A percentile compares a stretch with the other conserved stretches of the same genome.
phyloP scores from a whole-genome alignment of 1,140 invertebrate species.

The Aphis gossypii region DNA sequence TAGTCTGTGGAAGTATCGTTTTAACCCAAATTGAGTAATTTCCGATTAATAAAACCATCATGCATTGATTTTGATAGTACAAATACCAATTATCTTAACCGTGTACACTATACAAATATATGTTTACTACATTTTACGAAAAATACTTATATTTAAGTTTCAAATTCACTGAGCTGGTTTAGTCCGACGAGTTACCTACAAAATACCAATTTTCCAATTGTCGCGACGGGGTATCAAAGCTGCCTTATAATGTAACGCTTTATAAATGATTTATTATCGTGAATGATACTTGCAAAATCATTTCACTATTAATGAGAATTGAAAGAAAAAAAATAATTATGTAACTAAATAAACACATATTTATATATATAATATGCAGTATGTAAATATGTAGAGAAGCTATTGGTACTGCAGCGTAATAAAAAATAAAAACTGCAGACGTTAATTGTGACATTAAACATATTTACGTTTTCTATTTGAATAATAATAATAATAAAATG shows the following conservation, averaged over 20 bases:
- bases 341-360: neutral
- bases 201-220: too few species aligned
- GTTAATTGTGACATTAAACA: conserved; percentile 45
- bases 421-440: neutral
- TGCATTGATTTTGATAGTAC: neutral
- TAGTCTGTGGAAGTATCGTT: neutral
- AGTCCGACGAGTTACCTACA: too few species aligned
- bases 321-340: neutral
- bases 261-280: neutral
- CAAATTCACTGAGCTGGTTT: neutral
- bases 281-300: neutral
- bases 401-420: neutral
- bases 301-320: neutral
- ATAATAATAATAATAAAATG: conserved; percentile 8
- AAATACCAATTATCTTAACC: neutral
- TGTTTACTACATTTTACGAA: neutral
- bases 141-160: neutral
- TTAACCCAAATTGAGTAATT: neutral
- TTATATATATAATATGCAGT: neutral
- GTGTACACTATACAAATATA: neutral
- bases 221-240: too few species aligned
- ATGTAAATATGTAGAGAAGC: neutral
- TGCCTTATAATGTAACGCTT: neutral
- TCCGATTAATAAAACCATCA: neutral
- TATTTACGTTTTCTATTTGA: conserved; percentile 27